Conservation (phyloP, 2,797 vertebrate species). For the Dipus sagitta region DNA sequence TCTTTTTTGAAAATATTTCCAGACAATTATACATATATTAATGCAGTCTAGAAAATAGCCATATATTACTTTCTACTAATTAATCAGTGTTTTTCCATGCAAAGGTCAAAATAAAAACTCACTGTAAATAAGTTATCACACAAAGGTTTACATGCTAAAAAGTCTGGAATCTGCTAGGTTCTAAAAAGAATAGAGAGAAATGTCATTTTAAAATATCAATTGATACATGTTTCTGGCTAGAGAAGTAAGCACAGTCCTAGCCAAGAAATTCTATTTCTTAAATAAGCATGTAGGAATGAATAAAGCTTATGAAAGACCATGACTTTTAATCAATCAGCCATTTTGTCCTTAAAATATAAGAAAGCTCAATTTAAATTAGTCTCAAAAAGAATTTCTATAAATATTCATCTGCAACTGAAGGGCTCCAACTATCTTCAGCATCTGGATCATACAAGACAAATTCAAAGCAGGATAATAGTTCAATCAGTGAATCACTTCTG, state of each 20-base stretch:
- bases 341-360: neutral
- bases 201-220: conserved; percentile 13
- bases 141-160: neutral
- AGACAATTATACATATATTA: neutral
- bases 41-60: neutral
- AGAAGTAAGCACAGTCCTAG: neutral
- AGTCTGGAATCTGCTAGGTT: neutral
- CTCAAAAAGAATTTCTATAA: neutral
- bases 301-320: conserved; percentile 3
- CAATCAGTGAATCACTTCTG: neutral
- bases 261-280: conserved; percentile 9
- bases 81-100: neutral
- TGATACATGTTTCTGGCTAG: neutral
- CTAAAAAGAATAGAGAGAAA: neutral
- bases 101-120: neutral
- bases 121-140: neutral
- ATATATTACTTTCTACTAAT: neutral
- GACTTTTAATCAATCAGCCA: neutral
- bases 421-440: neutral
- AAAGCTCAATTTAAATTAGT: conserved; percentile 16
- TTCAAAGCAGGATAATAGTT: neutral
- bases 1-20: neutral
- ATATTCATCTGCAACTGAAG: neutral
- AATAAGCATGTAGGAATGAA: neutral
- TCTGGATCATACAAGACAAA: neutral